Evolutionary conservation across 2,888 invertebrate species (phyloP), one percentile per base, ranked within the genome.

Genomic region (Hylaea fasciaria): DNA sequence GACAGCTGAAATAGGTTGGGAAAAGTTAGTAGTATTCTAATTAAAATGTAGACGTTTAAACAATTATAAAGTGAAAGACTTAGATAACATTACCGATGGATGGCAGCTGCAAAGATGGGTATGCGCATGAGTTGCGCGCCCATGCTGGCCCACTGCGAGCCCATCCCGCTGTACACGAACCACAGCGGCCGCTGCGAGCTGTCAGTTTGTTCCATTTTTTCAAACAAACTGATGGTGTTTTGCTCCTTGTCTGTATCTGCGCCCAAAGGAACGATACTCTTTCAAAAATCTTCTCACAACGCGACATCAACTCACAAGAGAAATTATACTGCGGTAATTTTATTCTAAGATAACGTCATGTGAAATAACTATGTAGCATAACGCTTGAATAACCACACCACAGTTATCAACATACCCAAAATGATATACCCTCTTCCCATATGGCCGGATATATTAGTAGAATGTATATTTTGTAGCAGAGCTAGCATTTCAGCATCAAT

Each of bases 401-500:
- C 2, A 32, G n/a, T 13, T 54, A 7, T 28, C 12, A 47, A 64
- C 71, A 74, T 69, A 90, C 89, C 77, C 12, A 89, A 69, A 46
- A 89, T 75, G 29, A 68, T 68, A 45, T 76, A 91, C 48, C 90
- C 90, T 72, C 88, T 80, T 7, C 86, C 86, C 32, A 89, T 72
- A 74, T 91, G 87, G 2, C 88, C 89, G 9, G 78, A 57, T 5
- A 83, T 81, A 39, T 66, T 81, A 0, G 56, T 65, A 40, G 73
- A 64, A 39, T 90, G 87, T 29, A 89, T 83, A 37, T 89, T 87
- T 46, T 85, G 83, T 0, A 88, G 67, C 2, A 90, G 64, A 0
- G 85, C 85, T 12, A 88, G 40, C 55, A 89, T 82, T 48, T 90
- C 90, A 0, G 87, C 78, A 49, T 90, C 88, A 12, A 90, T 69